Percentiles rank a stretch among this genome's conserved stretches.
Conservation (phyloP, 2,888 invertebrate species). For the Branchipolynoe longqiensis region DNA sequence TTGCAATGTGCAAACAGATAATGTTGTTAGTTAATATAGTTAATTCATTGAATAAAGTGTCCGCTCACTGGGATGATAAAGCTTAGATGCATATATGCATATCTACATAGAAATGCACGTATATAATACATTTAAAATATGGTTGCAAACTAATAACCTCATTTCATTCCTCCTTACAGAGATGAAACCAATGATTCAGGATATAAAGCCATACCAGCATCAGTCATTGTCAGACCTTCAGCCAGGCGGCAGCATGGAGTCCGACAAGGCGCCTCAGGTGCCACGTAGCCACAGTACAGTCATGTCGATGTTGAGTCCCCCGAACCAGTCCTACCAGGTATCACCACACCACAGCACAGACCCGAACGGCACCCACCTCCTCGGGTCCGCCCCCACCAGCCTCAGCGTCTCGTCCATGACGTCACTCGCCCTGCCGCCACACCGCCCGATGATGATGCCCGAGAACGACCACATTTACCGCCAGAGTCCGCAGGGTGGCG, state of each 20-base stretch:
- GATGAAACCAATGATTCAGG: conserved; percentile 36
- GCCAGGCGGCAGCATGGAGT: neutral
- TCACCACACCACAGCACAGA: neutral
- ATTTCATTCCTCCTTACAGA: neutral
- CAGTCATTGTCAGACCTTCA: neutral
- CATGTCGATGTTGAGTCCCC: conserved; percentile 22
- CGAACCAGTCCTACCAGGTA: neutral
- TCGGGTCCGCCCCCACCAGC: conserved; percentile 8
- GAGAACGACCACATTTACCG: neutral
- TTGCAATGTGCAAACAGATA: too few relatives aligned
- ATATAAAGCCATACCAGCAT: conserved; percentile 9
- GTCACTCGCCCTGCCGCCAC: conserved; percentile 34
- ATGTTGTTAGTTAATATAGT: too few relatives aligned
- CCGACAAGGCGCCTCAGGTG: conserved; percentile 24
- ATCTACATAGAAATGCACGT: too few relatives aligned
- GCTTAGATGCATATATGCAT: too few relatives aligned
- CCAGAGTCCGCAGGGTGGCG: neutral
- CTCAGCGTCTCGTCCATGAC: conserved; percentile 29
- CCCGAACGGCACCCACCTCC: conserved; percentile 11
- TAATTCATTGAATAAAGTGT: too few relatives aligned
- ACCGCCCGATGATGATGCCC: conserved; percentile 29
- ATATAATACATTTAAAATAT: too few relatives aligned
- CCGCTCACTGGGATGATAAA: too few relatives aligned
- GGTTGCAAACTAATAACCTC: neutral
- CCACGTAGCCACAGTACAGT: conserved; percentile 19